A percentile compares a stretch with the other conserved stretches of the same genome.
These are phyloP conservation scores for Mimas tiliae DNA, from an alignment of 2,888 invertebrate genomes.

Conservation along the genomic window DNA sequence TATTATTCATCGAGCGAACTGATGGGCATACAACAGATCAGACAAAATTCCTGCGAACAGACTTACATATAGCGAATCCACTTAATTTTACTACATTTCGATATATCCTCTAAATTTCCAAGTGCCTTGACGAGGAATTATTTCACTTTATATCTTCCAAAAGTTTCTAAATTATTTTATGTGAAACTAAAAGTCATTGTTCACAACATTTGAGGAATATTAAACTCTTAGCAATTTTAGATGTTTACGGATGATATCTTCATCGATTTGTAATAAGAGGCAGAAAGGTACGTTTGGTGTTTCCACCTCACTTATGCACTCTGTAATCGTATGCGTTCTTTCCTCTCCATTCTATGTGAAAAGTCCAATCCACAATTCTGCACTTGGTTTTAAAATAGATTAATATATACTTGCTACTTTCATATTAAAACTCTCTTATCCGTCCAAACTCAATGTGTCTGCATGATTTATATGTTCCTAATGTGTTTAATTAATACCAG, in stretches of 20 bases:
- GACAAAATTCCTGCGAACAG: slow-evolving; percentile 93
- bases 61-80: slow-evolving; percentile 90
- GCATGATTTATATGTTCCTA: slow-evolving; percentile 17
- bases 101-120: slow-evolving; percentile 57
- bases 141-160: slow-evolving; percentile 53
- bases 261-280: slow-evolving; percentile 29
- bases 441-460: slow-evolving; percentile 3
- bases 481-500: slow-evolving; percentile 1
- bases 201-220: neutral
- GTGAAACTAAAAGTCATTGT: slow-evolving; percentile 20
- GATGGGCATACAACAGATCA: slow-evolving; percentile 88
- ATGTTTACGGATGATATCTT: slow-evolving; percentile 26
- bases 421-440: neutral
- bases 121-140: slow-evolving; percentile 66
- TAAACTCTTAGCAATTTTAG: neutral
- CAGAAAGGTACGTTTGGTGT: slow-evolving; percentile 52
- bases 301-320: slow-evolving; percentile 49
- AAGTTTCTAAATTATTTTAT: slow-evolving; percentile 43
- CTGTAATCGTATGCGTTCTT: slow-evolving; percentile 44
- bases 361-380: neutral
- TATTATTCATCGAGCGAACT: slow-evolving; percentile 93
- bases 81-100: slow-evolving; percentile 44
- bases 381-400: slow-evolving; percentile 2
- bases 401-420: neutral
- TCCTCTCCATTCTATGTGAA: slow-evolving; percentile 28